Conservation (phyloP, 2,888 invertebrate species). For the Cosmopolites sordidus region DNA sequence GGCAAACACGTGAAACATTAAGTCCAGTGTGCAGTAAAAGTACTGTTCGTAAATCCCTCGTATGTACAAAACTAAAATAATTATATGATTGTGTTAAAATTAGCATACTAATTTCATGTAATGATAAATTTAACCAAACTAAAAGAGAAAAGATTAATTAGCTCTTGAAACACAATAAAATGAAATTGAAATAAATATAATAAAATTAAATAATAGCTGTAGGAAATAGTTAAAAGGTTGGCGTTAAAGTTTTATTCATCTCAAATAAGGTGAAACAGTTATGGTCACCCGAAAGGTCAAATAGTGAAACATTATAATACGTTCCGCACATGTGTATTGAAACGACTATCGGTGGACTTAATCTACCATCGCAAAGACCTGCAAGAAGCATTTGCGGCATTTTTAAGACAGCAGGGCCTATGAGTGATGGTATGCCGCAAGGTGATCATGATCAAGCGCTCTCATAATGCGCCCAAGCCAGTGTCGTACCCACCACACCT, state of each 20-base stretch:
- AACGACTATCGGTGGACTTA: conserved; percentile 35
- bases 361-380: conserved; percentile 35
- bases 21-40: no score
- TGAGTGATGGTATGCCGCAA: conserved; percentile 39
- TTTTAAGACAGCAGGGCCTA: conserved; percentile 36
- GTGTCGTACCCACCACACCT: conserved; percentile 24
- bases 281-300: conserved; percentile 34
- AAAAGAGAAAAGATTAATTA: no score
- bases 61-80: no score
- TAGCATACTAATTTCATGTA: no score
- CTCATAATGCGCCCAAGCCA: conserved; percentile 34
- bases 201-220: conserved; percentile 17
- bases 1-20: no score
- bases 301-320: conserved; percentile 34
- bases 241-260: conserved; percentile 20
- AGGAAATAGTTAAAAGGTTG: conserved; percentile 21
- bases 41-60: no score
- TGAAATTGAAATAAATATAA: conserved; percentile 13
- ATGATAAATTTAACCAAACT: no score
- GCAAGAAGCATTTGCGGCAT: conserved; percentile 37
- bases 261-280: conserved; percentile 33
- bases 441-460: conserved; percentile 38
- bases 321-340: conserved; percentile 36
- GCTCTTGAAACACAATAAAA: not conserved
- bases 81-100: no score